These are phyloP conservation scores for Zaprionus ghesquierei DNA, from an alignment of 1,140 invertebrate species.

Conservation along the genomic window DNA sequence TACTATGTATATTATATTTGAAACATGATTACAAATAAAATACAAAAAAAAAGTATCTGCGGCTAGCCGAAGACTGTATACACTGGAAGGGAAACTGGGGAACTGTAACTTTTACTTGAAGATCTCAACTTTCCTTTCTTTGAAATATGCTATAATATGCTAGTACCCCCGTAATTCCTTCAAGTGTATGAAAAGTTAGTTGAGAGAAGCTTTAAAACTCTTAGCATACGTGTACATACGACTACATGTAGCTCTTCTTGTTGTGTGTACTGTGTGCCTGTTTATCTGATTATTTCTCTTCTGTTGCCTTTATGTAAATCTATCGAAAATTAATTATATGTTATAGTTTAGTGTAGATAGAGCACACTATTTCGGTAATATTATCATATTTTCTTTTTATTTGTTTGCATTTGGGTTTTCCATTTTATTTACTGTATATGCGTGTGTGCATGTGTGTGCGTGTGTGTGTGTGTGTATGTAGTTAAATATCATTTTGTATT, in stretches of 20 bases:
- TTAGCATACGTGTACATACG: constrained; percentile 5
- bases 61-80: constrained; percentile 9
- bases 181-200: neutral
- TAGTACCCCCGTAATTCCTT: neutral
- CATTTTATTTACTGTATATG: constrained; percentile 44
- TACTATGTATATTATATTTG: constrained; percentile 10
- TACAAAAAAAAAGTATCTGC: neutral
- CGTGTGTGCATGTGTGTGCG: neutral
- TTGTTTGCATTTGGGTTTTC: constrained; percentile 26
- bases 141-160: too few relatives aligned
- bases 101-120: neutral
- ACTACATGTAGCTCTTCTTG: neutral
- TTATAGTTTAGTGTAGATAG: constrained; percentile 32
- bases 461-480: constrained; percentile 17
- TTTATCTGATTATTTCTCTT: constrained; percentile 4
- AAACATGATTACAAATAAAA: constrained; percentile 16
- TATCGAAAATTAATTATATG: constrained; percentile 72
- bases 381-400: constrained; percentile 21
- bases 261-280: constrained; percentile 13
- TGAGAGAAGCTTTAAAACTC: constrained; percentile 8
- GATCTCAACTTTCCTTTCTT: neutral
- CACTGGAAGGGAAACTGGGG: constrained; percentile 1
- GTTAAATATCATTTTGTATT: constrained; percentile 63
- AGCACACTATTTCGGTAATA: constrained; percentile 4
- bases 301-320: constrained; percentile 63